Evolutionary conservation across 1,140 invertebrate species (phyloP).

Genomic region (Drosophila pachea): DNA sequence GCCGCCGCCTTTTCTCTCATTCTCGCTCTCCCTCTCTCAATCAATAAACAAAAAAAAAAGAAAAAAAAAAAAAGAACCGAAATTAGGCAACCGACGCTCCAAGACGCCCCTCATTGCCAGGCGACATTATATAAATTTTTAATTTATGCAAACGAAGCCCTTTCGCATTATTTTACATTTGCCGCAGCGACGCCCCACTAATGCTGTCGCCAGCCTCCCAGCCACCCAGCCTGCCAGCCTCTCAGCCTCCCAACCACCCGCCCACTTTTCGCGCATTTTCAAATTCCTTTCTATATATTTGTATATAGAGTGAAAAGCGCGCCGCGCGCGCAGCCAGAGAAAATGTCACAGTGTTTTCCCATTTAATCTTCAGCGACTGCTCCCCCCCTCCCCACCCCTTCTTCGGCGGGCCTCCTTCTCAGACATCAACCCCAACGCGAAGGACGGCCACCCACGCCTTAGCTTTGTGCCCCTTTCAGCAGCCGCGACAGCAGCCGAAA

Average conservation of each 20-base stretch:
- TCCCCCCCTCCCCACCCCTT: too few relatives aligned
- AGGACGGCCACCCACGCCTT: constrained; percentile 30
- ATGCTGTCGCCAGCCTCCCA: constrained; percentile 57
- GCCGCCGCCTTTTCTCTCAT: constrained; percentile 19
- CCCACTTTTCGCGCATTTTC: constrained; percentile 43
- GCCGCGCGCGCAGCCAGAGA: constrained; percentile 66
- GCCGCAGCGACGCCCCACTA: constrained; percentile 71
- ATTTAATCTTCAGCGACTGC: constrained; percentile 70
- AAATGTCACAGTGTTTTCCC: constrained; percentile 76
- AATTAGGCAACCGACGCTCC: constrained; percentile 43
- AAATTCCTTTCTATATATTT: constrained; percentile 37
- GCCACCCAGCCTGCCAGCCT: constrained; percentile 22
- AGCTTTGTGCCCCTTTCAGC: constrained; percentile 73
- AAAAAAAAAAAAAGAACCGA: constrained; percentile 1
- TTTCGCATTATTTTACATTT: constrained; percentile 78
- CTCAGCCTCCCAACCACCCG: constrained; percentile 13
- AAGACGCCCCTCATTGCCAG: constrained; percentile 1
- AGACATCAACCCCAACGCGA: constrained; percentile 24
- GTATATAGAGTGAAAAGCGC: constrained; percentile 46
- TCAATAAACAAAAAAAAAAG: constrained; percentile 11
- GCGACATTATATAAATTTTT: constrained; percentile 76
- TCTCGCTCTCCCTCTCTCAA: constrained; percentile 12
- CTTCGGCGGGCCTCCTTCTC: too few relatives aligned
- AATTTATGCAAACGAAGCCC: constrained; percentile 78
- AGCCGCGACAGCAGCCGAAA: constrained; percentile 41